phyloP scores from a whole-genome alignment of 2,888 invertebrate genomes.

The Panzeria rudis region DNA sequence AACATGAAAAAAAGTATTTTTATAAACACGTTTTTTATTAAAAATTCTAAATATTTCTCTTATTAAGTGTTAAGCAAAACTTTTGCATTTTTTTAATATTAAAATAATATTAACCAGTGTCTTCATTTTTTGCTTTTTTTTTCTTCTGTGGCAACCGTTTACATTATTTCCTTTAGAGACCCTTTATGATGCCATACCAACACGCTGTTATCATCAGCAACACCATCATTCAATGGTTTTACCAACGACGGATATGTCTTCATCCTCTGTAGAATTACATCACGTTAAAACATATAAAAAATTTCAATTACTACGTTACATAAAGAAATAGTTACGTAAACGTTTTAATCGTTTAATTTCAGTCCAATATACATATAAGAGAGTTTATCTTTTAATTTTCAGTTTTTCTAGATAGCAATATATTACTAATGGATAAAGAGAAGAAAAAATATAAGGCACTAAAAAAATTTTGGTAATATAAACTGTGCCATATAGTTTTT shows the following conservation, averaged over 20 bases:
- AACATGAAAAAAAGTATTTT: constrained; percentile 4
- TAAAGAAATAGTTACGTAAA: constrained; percentile 61
- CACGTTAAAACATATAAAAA: constrained; percentile 65
- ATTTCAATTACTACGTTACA: constrained; percentile 68
- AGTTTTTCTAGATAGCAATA: constrained; percentile 42
- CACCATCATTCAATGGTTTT: constrained; percentile 68
- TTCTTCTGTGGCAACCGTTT: constrained; percentile 55
- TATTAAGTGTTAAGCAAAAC: constrained; percentile 18
- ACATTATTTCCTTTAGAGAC: constrained; percentile 58
- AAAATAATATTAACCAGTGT: constrained; percentile 28
- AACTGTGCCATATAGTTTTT: constrained; percentile 39
- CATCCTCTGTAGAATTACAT: constrained; percentile 69
- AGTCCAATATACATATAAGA: not conserved
- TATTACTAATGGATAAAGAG: constrained; percentile 15
- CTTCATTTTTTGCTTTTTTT: constrained; percentile 35
- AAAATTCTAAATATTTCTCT: constrained; percentile 12
- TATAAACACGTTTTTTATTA: constrained; percentile 12
- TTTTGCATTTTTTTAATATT: not conserved
- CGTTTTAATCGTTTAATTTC: not conserved
- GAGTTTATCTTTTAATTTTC: not conserved
- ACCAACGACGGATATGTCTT: constrained; percentile 68
- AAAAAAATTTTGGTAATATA: constrained; percentile 19
- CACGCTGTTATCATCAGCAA: constrained; percentile 64
- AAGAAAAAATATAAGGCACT: not conserved
- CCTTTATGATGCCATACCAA: constrained; percentile 71